Evolutionary conservation across 2,888 invertebrate species (phyloP).

Genomic region (Ditula angustiorana): DNA sequence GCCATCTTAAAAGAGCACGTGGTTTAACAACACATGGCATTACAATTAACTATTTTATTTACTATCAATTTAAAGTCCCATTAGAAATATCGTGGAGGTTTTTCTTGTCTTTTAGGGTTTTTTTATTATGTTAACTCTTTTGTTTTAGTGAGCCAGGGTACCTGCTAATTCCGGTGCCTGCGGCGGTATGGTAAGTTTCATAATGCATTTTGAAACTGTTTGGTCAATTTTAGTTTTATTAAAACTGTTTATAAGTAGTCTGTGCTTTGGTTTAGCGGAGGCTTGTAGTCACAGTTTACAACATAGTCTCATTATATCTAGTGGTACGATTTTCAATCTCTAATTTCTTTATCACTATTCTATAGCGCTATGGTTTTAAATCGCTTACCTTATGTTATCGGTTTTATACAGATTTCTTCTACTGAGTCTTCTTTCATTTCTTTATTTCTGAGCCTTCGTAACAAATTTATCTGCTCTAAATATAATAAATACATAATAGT

Average conservation of each 20-base stretch:
- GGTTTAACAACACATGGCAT: conserved; percentile 1
- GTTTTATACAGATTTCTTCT: too few species aligned
- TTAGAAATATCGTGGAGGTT: not conserved
- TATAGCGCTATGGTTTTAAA: too few species aligned
- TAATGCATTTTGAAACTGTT: not conserved
- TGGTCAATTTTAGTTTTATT: not conserved
- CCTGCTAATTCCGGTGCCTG: conserved; percentile 58
- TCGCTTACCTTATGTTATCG: too few species aligned
- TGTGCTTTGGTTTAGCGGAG: too few species aligned
- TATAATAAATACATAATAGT: too few species aligned
- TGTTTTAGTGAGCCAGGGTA: conserved; percentile 73
- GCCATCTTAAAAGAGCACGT: conserved; percentile 20
- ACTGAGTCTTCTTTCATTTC: too few species aligned
- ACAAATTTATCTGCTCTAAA: too few species aligned
- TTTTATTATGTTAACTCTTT: conserved; percentile 32
- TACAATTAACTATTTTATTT: conserved; percentile 1
- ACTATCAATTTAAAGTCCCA: not conserved
- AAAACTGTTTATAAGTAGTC: not conserved
- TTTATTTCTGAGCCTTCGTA: too few species aligned
- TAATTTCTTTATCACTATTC: too few species aligned
- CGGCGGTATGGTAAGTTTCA: conserved; percentile 61
- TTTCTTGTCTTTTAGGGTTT: conserved; percentile 13
- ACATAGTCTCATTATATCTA: too few species aligned
- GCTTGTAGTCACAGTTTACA: too few species aligned
- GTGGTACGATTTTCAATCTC: too few species aligned